Evolutionary conservation across 2,888 invertebrate species (phyloP).

Genomic region (Hermaeophaga mercurialis): DNA sequence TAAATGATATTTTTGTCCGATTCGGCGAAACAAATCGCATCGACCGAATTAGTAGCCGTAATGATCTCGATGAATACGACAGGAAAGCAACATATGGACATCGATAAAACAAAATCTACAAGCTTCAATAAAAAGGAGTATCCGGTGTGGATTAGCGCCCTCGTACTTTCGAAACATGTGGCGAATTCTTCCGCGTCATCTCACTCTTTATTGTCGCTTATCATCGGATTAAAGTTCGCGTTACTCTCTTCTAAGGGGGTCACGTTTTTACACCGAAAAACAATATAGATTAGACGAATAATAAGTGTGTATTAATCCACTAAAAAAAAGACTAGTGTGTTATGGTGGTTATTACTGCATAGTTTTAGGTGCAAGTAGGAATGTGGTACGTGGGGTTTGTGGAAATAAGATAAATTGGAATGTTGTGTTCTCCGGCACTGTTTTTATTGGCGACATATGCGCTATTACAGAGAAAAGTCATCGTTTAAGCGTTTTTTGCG

Average conservation of each 20-base stretch:
- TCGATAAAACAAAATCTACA: constrained; percentile 52
- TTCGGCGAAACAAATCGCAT: background rate
- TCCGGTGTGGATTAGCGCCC: constrained; percentile 46
- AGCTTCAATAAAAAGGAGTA: constrained; percentile 30
- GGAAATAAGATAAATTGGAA: no score
- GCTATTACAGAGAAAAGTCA: no score
- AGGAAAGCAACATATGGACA: constrained; percentile 51
- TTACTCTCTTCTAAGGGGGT: no score
- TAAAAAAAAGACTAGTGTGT: no score
- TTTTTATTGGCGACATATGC: constrained; percentile 36
- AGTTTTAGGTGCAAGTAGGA: no score
- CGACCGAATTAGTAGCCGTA: background rate
- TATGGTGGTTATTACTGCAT: no score
- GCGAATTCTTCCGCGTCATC: constrained; percentile 54
- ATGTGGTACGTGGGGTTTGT: no score
- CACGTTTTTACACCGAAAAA: no score
- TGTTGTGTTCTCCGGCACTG: no score
- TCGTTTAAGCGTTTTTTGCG: background rate
- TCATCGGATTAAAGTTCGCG: constrained; percentile 46
- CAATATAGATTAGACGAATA: no score
- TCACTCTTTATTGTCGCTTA: constrained; percentile 49
- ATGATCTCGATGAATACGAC: constrained; percentile 15
- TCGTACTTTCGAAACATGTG: constrained; percentile 50
- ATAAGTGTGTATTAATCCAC: no score
- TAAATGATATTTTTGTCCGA: no score